phyloP scores from a whole-genome alignment of 2,888 invertebrate genomes.

The Plagodis dolabraria region DNA sequence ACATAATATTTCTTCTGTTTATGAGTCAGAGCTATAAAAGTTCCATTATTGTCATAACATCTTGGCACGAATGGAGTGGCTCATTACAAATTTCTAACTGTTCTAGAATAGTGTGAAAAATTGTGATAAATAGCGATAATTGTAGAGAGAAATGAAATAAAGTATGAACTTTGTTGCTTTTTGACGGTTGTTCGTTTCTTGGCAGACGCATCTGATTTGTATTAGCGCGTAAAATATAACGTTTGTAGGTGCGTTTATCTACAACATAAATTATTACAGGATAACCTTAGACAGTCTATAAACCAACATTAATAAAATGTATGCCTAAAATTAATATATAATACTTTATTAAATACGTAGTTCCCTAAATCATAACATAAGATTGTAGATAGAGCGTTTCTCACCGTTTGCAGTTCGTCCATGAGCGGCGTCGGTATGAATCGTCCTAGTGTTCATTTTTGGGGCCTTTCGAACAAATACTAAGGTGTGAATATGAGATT shows the following conservation, averaged over 20 bases:
- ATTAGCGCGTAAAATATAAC: neutral
- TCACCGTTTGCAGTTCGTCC: neutral
- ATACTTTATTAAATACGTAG: neutral
- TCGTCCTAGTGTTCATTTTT: too few relatives aligned
- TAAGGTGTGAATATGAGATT: too few relatives aligned
- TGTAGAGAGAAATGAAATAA: slow-evolving; percentile 33
- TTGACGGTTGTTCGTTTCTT: slow-evolving; percentile 10
- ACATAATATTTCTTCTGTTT: slow-evolving; percentile 51
- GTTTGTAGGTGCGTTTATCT: too few relatives aligned
- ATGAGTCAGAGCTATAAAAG: slow-evolving; percentile 55
- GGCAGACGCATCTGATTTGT: slow-evolving; percentile 4
- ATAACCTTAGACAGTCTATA: too few relatives aligned
- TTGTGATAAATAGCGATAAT: slow-evolving; percentile 37
- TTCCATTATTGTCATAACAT: slow-evolving; percentile 58
- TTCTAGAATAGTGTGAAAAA: slow-evolving; percentile 36
- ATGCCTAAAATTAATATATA: too few relatives aligned
- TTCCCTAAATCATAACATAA: neutral
- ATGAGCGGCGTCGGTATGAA: neutral
- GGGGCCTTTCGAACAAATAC: too few relatives aligned
- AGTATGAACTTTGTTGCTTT: slow-evolving; percentile 34
- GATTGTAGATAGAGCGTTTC: neutral
- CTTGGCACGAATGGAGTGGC: slow-evolving; percentile 51
- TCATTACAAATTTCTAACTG: slow-evolving; percentile 37
- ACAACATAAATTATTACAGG: too few relatives aligned
- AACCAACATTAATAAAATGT: too few relatives aligned